Percentiles rank a stretch among this genome's conserved stretches.
phyloP scores from a whole-genome alignment of 2,797 vertebrate species.

The Vespertilio murinus region DNA sequence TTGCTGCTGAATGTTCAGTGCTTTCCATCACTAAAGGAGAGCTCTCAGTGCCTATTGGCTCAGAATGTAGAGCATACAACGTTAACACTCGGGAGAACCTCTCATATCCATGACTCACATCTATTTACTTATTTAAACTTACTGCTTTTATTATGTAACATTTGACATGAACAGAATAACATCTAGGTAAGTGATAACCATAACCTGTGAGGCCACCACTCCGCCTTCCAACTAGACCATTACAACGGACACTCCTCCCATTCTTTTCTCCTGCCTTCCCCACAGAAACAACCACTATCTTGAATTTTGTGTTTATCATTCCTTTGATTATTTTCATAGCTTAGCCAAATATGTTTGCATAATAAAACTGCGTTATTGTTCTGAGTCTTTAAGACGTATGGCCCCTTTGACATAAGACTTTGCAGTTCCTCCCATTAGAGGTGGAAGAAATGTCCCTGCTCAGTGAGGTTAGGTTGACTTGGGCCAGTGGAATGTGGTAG shows the following conservation, averaged over 20 bases:
- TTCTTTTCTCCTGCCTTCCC: not conserved
- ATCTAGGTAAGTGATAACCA: not conserved
- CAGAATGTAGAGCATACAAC: not conserved
- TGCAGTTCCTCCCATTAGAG: not conserved
- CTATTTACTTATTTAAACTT: not conserved
- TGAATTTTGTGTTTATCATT: not conserved
- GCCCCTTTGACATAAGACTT: not conserved
- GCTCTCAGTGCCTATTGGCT: not conserved
- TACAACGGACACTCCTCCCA: not conserved
- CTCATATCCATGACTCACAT: not conserved
- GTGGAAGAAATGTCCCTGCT: not conserved
- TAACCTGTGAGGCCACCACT: not conserved
- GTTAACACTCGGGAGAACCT: not conserved
- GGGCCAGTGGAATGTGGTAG: not conserved
- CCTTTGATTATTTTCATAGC: not conserved
- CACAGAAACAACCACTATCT: not conserved
- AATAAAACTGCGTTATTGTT: not conserved
- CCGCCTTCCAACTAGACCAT: not conserved
- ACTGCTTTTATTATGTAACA: not conserved
- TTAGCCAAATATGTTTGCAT: not conserved
- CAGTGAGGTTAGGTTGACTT: not conserved
- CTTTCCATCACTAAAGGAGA: not conserved
- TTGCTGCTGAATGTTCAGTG: not conserved
- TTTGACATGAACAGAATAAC: not conserved
- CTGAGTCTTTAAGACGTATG: not conserved